Percentiles rank a stretch among this genome's conserved stretches.
Evolutionary conservation across 2,797 vertebrate species (phyloP).

Genomic region (Psittacula derbiana): DNA sequence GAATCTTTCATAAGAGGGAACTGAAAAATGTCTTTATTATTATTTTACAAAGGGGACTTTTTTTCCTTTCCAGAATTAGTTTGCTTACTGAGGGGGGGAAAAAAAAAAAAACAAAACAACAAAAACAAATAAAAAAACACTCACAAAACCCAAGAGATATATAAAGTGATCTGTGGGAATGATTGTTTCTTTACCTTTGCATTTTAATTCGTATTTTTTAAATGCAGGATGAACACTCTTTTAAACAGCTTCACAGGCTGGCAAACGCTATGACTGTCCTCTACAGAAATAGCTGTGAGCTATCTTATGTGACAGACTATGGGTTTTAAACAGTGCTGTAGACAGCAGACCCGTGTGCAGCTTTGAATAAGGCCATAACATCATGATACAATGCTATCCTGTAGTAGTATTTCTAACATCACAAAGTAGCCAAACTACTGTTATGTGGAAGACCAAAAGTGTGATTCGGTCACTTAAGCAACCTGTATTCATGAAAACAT

Average conservation of each 20-base stretch:
- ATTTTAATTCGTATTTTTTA: not conserved
- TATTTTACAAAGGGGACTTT: conserved; percentile 17
- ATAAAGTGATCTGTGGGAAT: not conserved
- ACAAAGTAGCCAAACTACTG: not conserved
- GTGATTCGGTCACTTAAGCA: not conserved
- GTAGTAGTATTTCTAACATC: not conserved
- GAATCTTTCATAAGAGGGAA: not conserved
- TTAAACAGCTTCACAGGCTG: not conserved
- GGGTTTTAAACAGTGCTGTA: fast-evolving
- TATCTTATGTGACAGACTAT: not conserved
- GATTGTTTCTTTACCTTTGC: not conserved
- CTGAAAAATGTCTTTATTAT: conserved; percentile 25
- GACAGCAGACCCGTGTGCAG: not conserved
- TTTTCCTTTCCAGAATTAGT: not conserved
- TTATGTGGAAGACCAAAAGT: not conserved
- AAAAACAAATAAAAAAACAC: too few relatives aligned
- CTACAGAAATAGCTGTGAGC: not conserved
- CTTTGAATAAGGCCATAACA: not conserved
- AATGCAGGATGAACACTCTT: not conserved
- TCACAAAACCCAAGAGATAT: not conserved
- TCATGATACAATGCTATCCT: fast-evolving
- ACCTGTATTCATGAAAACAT: not conserved
- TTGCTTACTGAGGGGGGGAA: not conserved
- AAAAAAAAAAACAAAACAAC: not conserved
- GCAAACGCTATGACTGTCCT: not conserved